phyloP scores from a whole-genome alignment of 2,888 invertebrate genomes.

The Mythimna loreyi region DNA sequence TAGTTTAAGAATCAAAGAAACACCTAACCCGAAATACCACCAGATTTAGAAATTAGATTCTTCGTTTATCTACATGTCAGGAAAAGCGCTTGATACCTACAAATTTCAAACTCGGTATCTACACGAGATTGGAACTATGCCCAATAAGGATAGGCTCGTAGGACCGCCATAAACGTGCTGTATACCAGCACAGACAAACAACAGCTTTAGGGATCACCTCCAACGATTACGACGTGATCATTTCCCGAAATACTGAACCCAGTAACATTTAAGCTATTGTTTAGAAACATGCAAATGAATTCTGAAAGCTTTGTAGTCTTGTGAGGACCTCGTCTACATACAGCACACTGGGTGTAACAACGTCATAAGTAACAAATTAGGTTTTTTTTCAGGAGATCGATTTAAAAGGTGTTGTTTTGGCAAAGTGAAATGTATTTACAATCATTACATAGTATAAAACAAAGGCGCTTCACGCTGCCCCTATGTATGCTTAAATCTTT shows the following conservation, averaged over 20 bases:
- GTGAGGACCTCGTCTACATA: slow-evolving; percentile 20
- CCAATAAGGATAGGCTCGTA: slow-evolving; percentile 46
- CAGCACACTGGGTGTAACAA: too few species aligned
- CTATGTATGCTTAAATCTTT: too few species aligned
- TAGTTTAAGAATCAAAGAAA: too few species aligned
- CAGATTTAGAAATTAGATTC: too few species aligned
- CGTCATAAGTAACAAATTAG: too few species aligned
- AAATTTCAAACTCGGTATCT: slow-evolving; percentile 9
- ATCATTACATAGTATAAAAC: too few species aligned
- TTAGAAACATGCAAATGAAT: slow-evolving; percentile 22
- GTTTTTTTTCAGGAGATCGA: too few species aligned
- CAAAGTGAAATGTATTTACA: too few species aligned
- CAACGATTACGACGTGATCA: slow-evolving; percentile 35
- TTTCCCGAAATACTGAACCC: slow-evolving; percentile 17
- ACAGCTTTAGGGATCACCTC: slow-evolving; percentile 36
- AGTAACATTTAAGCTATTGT: slow-evolving; percentile 38
- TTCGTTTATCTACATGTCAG: not conserved
- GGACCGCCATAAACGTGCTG: slow-evolving; percentile 47
- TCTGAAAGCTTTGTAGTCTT: slow-evolving; percentile 29
- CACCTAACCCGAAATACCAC: too few species aligned
- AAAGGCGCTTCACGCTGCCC: too few species aligned
- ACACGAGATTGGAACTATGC: slow-evolving; percentile 48
- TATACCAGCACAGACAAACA: slow-evolving; percentile 31
- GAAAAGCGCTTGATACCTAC: slow-evolving; percentile 9
- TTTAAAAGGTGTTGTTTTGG: too few species aligned